Evolutionary conservation across 2,113 vertebrate species (phyloP).

Genomic region (Melanostigma gelatinosum): DNA sequence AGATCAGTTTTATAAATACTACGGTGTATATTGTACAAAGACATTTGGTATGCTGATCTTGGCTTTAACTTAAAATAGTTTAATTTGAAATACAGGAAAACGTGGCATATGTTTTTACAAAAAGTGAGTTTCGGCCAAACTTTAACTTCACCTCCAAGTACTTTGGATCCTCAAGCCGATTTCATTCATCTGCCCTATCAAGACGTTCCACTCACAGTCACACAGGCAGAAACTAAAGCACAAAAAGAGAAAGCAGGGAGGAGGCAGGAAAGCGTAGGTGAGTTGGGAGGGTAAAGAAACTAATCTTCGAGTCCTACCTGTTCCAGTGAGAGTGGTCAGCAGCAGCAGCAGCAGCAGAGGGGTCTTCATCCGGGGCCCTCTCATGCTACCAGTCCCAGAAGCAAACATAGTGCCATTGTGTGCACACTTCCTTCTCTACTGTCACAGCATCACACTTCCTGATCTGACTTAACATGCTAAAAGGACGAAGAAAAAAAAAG

Average conservation of each 20-base stretch:
- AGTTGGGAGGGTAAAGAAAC: background rate
- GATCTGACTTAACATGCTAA: constrained; percentile 82
- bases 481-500: constrained; percentile 16
- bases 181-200: background rate
- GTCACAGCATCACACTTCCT: constrained; percentile 87
- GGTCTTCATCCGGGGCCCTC: constrained; percentile 69
- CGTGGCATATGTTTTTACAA: background rate
- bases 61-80: background rate
- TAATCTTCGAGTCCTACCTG: constrained; percentile 76
- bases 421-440: constrained; percentile 52
- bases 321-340: constrained; percentile 24
- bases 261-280: constrained; percentile 1
- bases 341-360: constrained; percentile 64
- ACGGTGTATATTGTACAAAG: background rate
- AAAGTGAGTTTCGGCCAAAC: background rate
- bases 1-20: background rate
- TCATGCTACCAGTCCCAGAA: constrained; percentile 60
- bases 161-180: background rate
- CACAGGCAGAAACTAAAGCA: constrained; percentile 2
- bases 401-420: constrained; percentile 77
- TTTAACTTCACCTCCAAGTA: background rate
- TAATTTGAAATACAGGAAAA: background rate
- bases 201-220: background rate
- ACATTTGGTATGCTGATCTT: background rate
- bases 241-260: constrained; percentile 24